Percentiles rank a stretch among this genome's conserved stretches.
Evolutionary conservation across 1,140 invertebrate genomes (phyloP).

Genomic region (Aphaenogaster rudis): DNA sequence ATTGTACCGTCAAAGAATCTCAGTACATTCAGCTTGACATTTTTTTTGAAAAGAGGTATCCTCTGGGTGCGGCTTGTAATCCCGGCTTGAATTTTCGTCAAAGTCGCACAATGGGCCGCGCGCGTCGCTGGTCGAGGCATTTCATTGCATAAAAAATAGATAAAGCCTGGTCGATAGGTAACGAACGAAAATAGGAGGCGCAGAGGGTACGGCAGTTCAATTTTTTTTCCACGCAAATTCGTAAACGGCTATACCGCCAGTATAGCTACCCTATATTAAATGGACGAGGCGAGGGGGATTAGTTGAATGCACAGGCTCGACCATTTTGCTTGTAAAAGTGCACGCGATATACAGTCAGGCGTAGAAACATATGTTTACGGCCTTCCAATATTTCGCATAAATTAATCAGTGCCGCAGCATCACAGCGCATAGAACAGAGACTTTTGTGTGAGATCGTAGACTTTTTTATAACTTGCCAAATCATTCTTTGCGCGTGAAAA

Average conservation of each 20-base stretch:
- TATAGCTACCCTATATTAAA: conserved; percentile 82
- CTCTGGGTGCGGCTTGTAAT: conserved; percentile 69
- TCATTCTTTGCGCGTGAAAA: neutral
- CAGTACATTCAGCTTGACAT: conserved; percentile 27
- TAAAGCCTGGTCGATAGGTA: conserved; percentile 82
- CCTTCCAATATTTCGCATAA: conserved; percentile 74
- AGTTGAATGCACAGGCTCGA: conserved; percentile 77
- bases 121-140: conserved; percentile 71
- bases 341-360: conserved; percentile 72
- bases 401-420: conserved; percentile 69
- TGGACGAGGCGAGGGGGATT: conserved; percentile 81
- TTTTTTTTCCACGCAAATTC: conserved; percentile 82
- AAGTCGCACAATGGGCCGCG: conserved; percentile 71
- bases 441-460: neutral
- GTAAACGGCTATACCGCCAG: conserved; percentile 79
- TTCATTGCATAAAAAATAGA: conserved; percentile 81
- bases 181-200: conserved; percentile 82
- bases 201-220: conserved; percentile 73
- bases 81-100: conserved; percentile 74
- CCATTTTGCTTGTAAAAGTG: conserved; percentile 80
- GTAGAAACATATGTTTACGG: conserved; percentile 79
- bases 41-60: conserved; percentile 58
- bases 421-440: neutral
- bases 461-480: neutral
- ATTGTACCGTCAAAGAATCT: conserved; percentile 46